phyloP scores from a whole-genome alignment of 30 jellyfish, hydroid and myxozoan species.

The Catostylus mosaicus region DNA sequence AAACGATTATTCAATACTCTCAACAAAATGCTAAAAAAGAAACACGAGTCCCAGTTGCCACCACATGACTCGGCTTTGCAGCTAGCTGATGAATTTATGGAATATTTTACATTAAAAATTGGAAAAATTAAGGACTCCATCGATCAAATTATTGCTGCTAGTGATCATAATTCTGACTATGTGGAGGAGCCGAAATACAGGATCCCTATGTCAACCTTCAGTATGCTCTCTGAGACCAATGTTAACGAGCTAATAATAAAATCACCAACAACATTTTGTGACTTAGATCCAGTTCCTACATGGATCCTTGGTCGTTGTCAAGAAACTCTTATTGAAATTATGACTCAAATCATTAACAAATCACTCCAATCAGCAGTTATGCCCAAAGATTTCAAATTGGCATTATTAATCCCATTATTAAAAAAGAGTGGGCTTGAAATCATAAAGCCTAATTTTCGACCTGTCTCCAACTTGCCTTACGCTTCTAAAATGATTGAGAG shows the following conservation, averaged over 20 bases:
- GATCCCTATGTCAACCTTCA: constrained; percentile 1
- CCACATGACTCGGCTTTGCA: constrained; percentile 32
- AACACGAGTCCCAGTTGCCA: constrained; percentile 12
- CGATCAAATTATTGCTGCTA: background rate
- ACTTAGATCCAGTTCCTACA: constrained; percentile 55
- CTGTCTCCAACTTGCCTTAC: constrained; percentile 59
- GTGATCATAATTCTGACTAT: background rate
- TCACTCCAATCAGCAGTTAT: constrained; percentile 37
- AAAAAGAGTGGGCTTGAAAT: constrained; percentile 57
- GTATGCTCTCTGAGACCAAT: constrained; percentile 11
- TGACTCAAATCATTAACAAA: constrained; percentile 26
- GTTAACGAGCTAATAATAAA: constrained; percentile 4
- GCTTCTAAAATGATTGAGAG: constrained; percentile 62
- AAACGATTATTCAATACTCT: constrained; percentile 13
- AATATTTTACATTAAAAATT: background rate
- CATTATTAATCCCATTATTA: constrained; percentile 17
- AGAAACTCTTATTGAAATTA: constrained; percentile 4
- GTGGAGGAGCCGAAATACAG: constrained; percentile 6
- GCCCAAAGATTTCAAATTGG: constrained; percentile 30
- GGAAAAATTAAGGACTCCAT: constrained; percentile 1
- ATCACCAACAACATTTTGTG: constrained; percentile 29
- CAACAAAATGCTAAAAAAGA: constrained; percentile 16
- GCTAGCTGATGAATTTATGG: constrained; percentile 8
- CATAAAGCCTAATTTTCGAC: constrained; percentile 54
- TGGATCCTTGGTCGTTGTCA: constrained; percentile 34